These are phyloP conservation scores for Sclerurus mexicanus DNA, from an alignment of 2,113 vertebrate genomes.

Conservation along the genomic window DNA sequence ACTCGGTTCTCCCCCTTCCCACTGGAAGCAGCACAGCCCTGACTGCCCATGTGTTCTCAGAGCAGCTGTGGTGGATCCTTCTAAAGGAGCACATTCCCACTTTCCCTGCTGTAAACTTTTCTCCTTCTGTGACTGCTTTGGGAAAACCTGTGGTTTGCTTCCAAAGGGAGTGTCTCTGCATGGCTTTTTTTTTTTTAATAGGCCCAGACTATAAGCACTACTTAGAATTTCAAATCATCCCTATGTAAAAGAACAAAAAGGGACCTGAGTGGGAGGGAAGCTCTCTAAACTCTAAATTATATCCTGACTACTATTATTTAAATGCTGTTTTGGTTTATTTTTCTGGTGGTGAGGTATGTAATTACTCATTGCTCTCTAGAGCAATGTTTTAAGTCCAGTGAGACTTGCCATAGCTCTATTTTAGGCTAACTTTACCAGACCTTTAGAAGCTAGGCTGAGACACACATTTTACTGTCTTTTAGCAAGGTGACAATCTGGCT, in stretches of 20 bases:
- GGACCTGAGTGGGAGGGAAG: not conserved
- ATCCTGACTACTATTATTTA: not conserved
- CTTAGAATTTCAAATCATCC: not conserved
- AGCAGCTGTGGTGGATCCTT: not conserved
- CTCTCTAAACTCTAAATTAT: not conserved
- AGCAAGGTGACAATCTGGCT: not conserved
- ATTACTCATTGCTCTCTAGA: not conserved
- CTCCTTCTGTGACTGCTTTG: not conserved
- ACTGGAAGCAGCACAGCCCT: not conserved
- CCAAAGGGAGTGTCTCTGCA: not conserved
- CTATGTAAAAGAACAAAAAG: not conserved
- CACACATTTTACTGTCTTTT: not conserved
- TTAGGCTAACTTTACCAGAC: not conserved
- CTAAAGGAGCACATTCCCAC: not conserved
- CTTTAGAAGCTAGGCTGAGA: not conserved
- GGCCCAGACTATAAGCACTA: not conserved
- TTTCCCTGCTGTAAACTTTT: not conserved
- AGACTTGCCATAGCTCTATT: not conserved
- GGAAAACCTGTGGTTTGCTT: not conserved
- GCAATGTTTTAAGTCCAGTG: not conserved
- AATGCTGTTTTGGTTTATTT: not conserved
- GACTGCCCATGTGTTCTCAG: not conserved
- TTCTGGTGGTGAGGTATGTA: not conserved
- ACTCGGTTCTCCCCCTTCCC: not conserved
- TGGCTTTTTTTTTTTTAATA: not conserved